Base-by-base conservation (phyloP, 2,888 invertebrate genomes). In the Quadriops clusia region DNA sequence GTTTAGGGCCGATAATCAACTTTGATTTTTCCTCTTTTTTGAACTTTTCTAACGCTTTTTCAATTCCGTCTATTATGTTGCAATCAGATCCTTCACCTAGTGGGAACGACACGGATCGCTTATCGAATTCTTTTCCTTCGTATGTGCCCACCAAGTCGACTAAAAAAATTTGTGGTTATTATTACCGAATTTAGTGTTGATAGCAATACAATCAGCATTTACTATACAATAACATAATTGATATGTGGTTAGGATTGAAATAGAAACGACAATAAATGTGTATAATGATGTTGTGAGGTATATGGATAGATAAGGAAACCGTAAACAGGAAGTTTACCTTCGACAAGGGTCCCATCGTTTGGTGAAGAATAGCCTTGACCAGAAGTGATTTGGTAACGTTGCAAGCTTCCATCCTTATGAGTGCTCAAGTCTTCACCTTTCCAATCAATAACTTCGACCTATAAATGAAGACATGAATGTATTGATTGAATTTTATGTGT, bases 391-490 rank as follows among this genome's bases (percentile, higher is more conserved):
- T 74, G 72, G 38, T 74, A 69, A 33, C 83, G 72, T 30, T 83
- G 67, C 40, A 97, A 86, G 23, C 84, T 76, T 35, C 79, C 82
- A 63, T 93, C 89, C 51, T 79, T 77, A 32, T 75, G 72, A 0
- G 82, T 79, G 43, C 86, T 86, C 23, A 97, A 54, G 63, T 97
- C 95, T 61, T 94, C 91, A 17, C 78, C 78, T 54, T 72, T 69
- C 87, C 90, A 94, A 33, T 74, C 74, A 23, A 93, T 66, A 59
- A 94, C 74, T 64, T 91, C 90, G 41, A 93, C 69, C 82, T 90
- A 58, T 45, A 44, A 39, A 41, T 29, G 35, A 20, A 36, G 4
- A 17, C 10, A 24, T 6, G 16, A 17, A n/a, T n/a, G n/a, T n/a
- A n/a, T n/a, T n/a, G n/a, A n/a, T n/a, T n/a, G n/a, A n/a, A n/a